Evolutionary conservation across 2,888 invertebrate species (phyloP), one percentile per base, ranked within the genome.

Genomic region (Papilio demoleus): DNA sequence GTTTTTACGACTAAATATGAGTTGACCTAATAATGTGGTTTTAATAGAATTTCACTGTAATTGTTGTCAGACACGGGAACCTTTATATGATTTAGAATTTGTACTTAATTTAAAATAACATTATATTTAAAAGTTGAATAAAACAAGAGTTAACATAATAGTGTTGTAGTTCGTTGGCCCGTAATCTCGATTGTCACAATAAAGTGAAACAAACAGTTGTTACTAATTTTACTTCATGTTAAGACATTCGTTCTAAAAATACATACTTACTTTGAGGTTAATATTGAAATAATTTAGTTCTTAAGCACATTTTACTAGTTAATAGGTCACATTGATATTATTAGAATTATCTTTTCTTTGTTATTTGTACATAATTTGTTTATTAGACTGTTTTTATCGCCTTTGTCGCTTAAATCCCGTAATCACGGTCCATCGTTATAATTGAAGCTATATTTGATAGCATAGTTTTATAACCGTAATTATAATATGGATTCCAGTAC

Each of bases 81-180:
- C n/a, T n/a, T n/a, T n/a, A n/a, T n/a, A n/a, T n/a, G n/a, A n/a
- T n/a, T n/a, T n/a, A n/a, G n/a, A n/a, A n/a, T n/a, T n/a, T n/a
- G n/a, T n/a, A n/a, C n/a, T n/a, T n/a, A n/a, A n/a, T n/a, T n/a
- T n/a, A n/a, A n/a, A n/a, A n/a, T n/a, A n/a, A n/a, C n/a, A n/a
- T n/a, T n/a, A n/a, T n/a, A n/a, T n/a, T n/a, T n/a, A n/a, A n/a
- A n/a, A n/a, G n/a, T n/a, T n/a, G n/a, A n/a, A n/a, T n/a, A n/a
- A n/a, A n/a, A n/a, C n/a, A n/a, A n/a, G n/a, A n/a, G n/a, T n/a
- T n/a, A n/a, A n/a, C n/a, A n/a, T n/a, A n/a, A n/a, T n/a, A n/a
- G n/a, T n/a, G n/a, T n/a, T n/a, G n/a, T n/a, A 50, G 62, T 63
- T 63, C 62, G 19, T 22, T 47, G 62, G 19, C 31, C 62, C 14